Evolutionary conservation across 2,113 vertebrate genomes (phyloP), one percentile per base, ranked within the genome.

Genomic region (Setophaga petechia): DNA sequence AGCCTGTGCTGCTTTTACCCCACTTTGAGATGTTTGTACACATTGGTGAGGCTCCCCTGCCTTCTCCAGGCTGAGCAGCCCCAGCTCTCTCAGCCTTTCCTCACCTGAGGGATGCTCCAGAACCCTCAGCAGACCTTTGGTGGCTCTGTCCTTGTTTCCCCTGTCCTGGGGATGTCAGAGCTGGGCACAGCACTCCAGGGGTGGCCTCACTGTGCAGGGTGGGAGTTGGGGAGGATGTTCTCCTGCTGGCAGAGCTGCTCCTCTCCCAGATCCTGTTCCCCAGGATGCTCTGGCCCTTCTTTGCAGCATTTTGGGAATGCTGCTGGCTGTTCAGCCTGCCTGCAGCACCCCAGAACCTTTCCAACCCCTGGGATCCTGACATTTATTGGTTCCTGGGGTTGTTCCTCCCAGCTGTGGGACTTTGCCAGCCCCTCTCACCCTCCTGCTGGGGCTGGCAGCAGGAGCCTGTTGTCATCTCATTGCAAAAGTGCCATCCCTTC

Each of bases 1-100:
- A 12, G 4, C 55, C 66, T 58, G 27, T 15, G 4, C 0, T 22
- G 18, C 15, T 19, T 13, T 27, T 10, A 23, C 0, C 1, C 43
- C 62, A 15, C 24, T 12, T 5, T 41, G 39, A 55, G 44, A 2
- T 10, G 6, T 27, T 68, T 33, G 24, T 6, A 11, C 33, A 9
- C 21, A 10, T 0, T 9, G 43, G 6, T 24, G 44, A 79, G 77
- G 52, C 4, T 47, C 1, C 23, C 19, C 24, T 49, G 41, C 9
- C 33, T 17, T 59, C 7, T 61, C 31, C 11, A 43, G 41, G 57
- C 25, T 71, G 25, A 47, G 43, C 37, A 33, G 10, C 25, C 58
- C 30, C 63, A 80, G 2, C 31, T 61, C 55, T 44, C 44, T 73
- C 81, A 79, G 25, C 25, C 44, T 66, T 62, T 54, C 31, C 21